Conservation (phyloP, 2,797 vertebrate species). For the Periophthalmus magnuspinnatus region DNA sequence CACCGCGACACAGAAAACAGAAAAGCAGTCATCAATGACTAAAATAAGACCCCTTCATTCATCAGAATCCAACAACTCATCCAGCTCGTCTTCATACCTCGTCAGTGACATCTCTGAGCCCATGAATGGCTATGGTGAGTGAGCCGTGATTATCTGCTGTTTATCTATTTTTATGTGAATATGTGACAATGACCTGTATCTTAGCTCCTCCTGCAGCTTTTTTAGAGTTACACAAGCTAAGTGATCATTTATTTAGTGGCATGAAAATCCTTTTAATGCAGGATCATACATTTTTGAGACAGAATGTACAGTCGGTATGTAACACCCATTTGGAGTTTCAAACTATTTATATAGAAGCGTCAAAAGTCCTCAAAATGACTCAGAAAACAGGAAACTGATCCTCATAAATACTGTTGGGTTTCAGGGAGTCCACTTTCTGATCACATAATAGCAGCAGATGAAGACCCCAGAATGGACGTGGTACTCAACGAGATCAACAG, state of each 20-base stretch:
- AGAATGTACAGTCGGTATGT: too few species aligned
- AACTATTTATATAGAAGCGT: too few species aligned
- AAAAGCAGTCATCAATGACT: conserved; percentile 77
- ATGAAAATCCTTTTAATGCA: too few species aligned
- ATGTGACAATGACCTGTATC: neutral
- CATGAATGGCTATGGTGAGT: conserved; percentile 70
- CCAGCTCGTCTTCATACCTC: conserved; percentile 81
- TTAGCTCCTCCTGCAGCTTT: too few species aligned
- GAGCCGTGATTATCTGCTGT: neutral
- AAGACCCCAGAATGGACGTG: conserved; percentile 59
- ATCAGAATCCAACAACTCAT: conserved; percentile 80
- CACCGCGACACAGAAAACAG: conserved; percentile 87
- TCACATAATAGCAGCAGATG: conserved; percentile 59
- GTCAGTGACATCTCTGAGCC: conserved; percentile 79
- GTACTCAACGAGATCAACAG: conserved; percentile 73
- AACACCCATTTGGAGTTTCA: neutral
- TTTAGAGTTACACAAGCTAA: too few species aligned
- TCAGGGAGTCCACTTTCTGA: conserved; percentile 69
- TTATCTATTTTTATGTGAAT: neutral
- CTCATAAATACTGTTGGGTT: conserved; percentile 16
- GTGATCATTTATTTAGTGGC: too few species aligned
- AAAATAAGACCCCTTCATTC: conserved; percentile 79
- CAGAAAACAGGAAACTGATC: neutral
- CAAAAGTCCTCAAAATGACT: neutral
- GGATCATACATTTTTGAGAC: too few species aligned